Evolutionary conservation across 2,113 vertebrate genomes (phyloP).

Genomic region (Sitta europaea): DNA sequence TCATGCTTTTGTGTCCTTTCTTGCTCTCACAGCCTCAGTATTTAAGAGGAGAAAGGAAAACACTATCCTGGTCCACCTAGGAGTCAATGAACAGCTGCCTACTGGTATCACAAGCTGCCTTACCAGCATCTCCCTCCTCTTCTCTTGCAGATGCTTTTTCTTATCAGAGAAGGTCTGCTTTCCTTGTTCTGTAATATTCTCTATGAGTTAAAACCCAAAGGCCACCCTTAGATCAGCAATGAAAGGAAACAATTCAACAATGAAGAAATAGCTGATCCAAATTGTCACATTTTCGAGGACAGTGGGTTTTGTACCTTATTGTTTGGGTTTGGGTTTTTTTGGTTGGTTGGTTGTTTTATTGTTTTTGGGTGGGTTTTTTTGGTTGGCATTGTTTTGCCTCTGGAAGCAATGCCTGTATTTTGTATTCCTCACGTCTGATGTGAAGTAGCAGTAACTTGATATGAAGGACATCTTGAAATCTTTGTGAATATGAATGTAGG

Average conservation of each 20-base stretch:
- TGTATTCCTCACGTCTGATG: background rate
- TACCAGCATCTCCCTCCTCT: background rate
- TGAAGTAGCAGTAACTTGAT: background rate
- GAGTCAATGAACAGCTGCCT: background rate
- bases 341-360: background rate
- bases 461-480: slow-evolving; percentile 51
- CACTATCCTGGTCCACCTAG: background rate
- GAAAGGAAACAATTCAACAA: background rate
- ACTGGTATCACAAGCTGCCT: rapidly evolving
- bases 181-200: background rate
- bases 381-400: background rate
- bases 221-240: background rate
- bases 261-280: background rate
- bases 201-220: background rate
- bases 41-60: background rate
- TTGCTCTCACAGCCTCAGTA: background rate
- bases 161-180: background rate
- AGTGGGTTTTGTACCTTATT: background rate
- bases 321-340: background rate
- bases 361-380: background rate
- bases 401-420: background rate
- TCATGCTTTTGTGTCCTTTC: background rate
- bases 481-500: slow-evolving; percentile 44
- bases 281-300: background rate
- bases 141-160: background rate